These are phyloP conservation scores for Opisthograptis luteolata DNA, from an alignment of 2,888 invertebrate species.

Conservation along the genomic window DNA sequence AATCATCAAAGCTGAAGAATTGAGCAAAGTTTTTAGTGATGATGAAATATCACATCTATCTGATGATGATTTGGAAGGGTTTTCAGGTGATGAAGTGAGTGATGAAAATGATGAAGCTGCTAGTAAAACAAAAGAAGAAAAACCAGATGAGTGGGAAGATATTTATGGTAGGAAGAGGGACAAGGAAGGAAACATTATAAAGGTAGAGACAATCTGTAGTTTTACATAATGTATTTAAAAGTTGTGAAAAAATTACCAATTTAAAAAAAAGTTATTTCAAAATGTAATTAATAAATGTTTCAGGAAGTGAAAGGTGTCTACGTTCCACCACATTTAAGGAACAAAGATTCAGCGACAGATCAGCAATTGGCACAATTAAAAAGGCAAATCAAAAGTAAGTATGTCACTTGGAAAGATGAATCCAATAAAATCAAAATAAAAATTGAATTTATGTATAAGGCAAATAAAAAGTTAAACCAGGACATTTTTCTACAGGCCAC, in stretches of 20 bases:
- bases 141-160: slow-evolving; percentile 90
- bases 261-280: too few species aligned
- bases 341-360: slow-evolving; percentile 78
- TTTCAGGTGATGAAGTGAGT: slow-evolving; percentile 37
- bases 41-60: slow-evolving; percentile 76
- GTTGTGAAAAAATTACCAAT: too few species aligned
- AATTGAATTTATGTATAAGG: too few species aligned
- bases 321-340: slow-evolving; percentile 92
- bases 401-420: neutral
- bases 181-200: slow-evolving; percentile 90
- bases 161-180: slow-evolving; percentile 96
- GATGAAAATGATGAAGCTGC: slow-evolving; percentile 44
- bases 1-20: slow-evolving; percentile 59
- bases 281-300: slow-evolving; percentile 6
- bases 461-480: too few species aligned
- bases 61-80: slow-evolving; percentile 46
- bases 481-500: too few species aligned
- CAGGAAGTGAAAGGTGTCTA: slow-evolving; percentile 86
- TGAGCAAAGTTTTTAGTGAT: slow-evolving; percentile 72
- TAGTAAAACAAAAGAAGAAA: slow-evolving; percentile 52
- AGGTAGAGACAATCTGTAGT: too few species aligned
- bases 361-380: slow-evolving; percentile 87
- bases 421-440: too few species aligned
- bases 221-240: too few species aligned
- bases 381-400: slow-evolving; percentile 91